A percentile compares a stretch with the other conserved stretches of the same genome.
These are phyloP conservation scores for Dendrocincla fuliginosa DNA, from an alignment of 2,797 vertebrate species.

Conservation along the genomic window DNA sequence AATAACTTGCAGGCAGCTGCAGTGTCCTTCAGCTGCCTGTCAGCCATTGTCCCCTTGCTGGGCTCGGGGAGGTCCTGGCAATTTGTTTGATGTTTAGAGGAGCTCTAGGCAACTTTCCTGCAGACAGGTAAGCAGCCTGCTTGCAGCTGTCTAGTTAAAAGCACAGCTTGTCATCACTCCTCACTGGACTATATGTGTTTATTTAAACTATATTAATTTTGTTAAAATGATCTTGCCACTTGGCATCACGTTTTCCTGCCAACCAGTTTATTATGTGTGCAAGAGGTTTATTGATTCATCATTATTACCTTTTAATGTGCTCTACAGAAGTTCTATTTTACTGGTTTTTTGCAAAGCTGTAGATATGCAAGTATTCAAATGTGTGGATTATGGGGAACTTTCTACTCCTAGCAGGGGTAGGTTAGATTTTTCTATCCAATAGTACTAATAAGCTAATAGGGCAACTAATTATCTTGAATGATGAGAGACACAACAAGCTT, in stretches of 20 bases:
- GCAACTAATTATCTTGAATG: background rate
- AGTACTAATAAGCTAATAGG: background rate
- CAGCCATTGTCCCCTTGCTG: background rate
- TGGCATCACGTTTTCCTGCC: background rate
- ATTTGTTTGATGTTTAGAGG: background rate
- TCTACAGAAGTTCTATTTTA: background rate
- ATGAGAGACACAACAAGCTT: background rate
- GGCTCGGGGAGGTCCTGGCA: background rate
- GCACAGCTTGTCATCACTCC: background rate
- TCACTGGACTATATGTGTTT: background rate
- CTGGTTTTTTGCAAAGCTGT: background rate
- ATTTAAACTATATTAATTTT: background rate
- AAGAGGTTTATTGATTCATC: background rate
- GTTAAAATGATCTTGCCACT: background rate
- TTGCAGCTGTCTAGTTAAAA: background rate
- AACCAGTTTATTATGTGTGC: background rate
- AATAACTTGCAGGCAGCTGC: slow-evolving; percentile 21
- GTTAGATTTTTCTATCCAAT: background rate
- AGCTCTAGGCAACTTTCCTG: background rate
- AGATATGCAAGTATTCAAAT: background rate
- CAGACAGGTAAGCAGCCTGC: background rate
- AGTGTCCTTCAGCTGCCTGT: slow-evolving; percentile 22
- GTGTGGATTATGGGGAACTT: background rate
- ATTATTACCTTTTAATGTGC: background rate
- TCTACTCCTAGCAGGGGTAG: background rate